phyloP scores from a whole-genome alignment of 2,113 vertebrate genomes.

The Hemiprocne comata region DNA sequence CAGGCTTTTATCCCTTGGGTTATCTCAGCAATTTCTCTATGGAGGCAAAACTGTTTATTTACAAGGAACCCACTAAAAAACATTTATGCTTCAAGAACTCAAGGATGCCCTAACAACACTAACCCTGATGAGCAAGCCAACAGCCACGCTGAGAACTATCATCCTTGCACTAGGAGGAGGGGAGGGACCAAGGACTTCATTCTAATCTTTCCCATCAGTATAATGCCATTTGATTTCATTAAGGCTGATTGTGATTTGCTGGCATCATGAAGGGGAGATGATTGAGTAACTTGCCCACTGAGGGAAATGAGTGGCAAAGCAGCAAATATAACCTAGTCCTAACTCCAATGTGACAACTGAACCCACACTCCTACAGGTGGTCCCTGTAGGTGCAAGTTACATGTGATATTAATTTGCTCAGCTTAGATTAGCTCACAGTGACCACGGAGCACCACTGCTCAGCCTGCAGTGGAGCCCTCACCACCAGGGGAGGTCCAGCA shows the following conservation, averaged over 20 bases:
- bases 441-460: accelerated
- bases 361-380: accelerated
- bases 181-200: neutral
- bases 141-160: neutral
- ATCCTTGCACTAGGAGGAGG: neutral
- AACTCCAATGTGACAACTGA: neutral
- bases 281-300: neutral
- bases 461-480: neutral
- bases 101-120: neutral
- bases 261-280: constrained; percentile 7
- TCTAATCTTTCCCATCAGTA: neutral
- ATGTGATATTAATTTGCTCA: neutral
- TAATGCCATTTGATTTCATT: constrained; percentile 34
- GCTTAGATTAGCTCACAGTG: neutral
- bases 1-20: neutral
- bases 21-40: constrained; percentile 14
- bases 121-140: neutral
- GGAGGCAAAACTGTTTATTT: constrained; percentile 59
- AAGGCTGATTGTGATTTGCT: constrained; percentile 27
- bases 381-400: too few relatives aligned
- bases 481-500: accelerated
- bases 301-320: neutral
- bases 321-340: neutral
- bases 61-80: neutral
- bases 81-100: neutral